Base-by-base conservation (phyloP, 2,888 invertebrate genomes). In the Coenonympha glycerion region DNA sequence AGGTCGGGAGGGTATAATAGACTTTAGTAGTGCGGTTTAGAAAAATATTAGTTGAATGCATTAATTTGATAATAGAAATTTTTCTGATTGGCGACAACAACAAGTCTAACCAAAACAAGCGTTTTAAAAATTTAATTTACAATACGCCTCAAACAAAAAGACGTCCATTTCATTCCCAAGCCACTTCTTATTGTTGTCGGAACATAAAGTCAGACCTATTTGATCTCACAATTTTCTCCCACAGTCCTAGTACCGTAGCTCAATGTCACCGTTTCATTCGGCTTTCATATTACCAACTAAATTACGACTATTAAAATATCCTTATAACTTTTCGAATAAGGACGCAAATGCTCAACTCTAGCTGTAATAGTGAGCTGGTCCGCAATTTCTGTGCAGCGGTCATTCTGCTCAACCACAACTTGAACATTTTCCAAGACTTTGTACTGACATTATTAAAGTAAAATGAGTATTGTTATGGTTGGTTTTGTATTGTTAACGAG, bases 231-330 rank as follows among this genome's bases (percentile, higher is more conserved):
- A 83, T 82, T 79, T 79, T 79, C 76, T 75, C 71, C 68, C 69
- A 64, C 60, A 67, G 67, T 59, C 66, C 71, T n/a, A n/a, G n/a
- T n/a, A 75, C 73, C 61, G 73, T 66, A 71, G 80, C 80, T 79
- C 76, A 79, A 73, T 79, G 81, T 81, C 81, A 78, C 77, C 79
- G 76, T 81, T 82, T 80, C 81, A 76, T 79, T 78, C 70, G 77
- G 81, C 79, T 79, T 80, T 79, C 70, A 69, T 52, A 65, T 62
- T 64, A 66, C 77, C 61, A 74, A 61, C 47, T n/a, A n/a, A n/a
- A 45, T 64, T 28, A 18, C 68, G 42, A 68, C 21, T 24, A 9
- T 54, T 15, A 1, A 1, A n/a, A 47, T 31, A 26, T 16, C 47
- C 58, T 58, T 74, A 62, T 54, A 3, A 1, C 19, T 1, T 26